Percentiles rank a stretch among this genome's conserved stretches.
Conservation (phyloP, 2,113 vertebrate species). For the Albula glossodonta region DNA sequence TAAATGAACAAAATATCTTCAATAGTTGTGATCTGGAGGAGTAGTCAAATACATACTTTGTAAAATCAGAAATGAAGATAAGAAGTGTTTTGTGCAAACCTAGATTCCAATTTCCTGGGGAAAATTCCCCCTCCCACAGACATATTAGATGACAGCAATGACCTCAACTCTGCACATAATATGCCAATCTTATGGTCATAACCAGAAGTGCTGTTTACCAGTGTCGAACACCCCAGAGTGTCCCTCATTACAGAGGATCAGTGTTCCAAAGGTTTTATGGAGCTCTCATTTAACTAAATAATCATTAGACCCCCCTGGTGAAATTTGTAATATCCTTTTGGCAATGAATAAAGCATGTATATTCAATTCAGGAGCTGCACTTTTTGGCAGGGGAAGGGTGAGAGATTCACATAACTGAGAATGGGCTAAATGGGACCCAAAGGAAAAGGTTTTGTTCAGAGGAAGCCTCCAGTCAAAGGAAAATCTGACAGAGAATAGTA, state of each 20-base stretch:
- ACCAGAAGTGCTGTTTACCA: not conserved
- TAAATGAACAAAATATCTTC: conserved; percentile 22
- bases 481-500: too few relatives aligned
- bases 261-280: not conserved
- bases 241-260: not conserved
- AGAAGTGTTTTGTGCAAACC: too few relatives aligned
- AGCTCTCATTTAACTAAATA: not conserved
- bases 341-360: not conserved
- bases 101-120: not conserved
- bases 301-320: not conserved
- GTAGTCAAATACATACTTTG: not conserved
- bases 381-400: too few relatives aligned
- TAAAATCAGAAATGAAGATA: not conserved
- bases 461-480: too few relatives aligned
- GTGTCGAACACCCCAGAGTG: not conserved
- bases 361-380: not conserved
- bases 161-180: not conserved
- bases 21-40: not conserved
- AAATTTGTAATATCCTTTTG: not conserved
- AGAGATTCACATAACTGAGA: too few relatives aligned
- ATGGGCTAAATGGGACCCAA: too few relatives aligned
- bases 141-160: not conserved
- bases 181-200: not conserved
- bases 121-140: not conserved
- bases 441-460: too few relatives aligned